Base-by-base conservation (phyloP, 1,140 invertebrate species). In the Acromyrmex charruanus region DNA sequence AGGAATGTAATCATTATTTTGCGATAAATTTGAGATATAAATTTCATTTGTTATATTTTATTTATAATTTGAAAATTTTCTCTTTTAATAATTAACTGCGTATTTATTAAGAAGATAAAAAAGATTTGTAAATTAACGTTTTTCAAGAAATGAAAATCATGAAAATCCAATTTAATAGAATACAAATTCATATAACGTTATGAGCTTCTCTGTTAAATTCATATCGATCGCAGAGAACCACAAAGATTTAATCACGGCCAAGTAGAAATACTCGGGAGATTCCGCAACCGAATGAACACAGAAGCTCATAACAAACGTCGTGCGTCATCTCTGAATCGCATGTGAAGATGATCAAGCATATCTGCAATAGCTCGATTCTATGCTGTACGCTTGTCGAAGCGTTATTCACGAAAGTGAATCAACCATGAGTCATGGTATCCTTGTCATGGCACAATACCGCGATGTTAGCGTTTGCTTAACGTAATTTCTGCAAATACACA, bases 371-470 rank as follows among this genome's bases (percentile, higher is more conserved):
- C 31, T 82, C 53, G 44, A 74, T 72, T 74, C 53, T 61, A 18
- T 21, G 25, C 39, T 18, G 7, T 51, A 39, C 31, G 31, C 49
- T 74, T 84, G 69, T 84, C 69, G 80, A 82, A 51, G 69, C 55
- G 55, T 74, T 31, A 75, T 61, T 49, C 49, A 71, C 53, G 39
- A 75, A 84, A 75, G 39, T 75, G 80, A 84, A 74, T 84, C 80
- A 84, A 74, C 69, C 55, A 16, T 84, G 80, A 84, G 69, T 84
- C 80, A 84, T 51, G 55, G 80, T 74, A 74, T 58, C 16, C 21
- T 44, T 28, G 31, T 84, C 39, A 9, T 14, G 3, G 12, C 25
- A 18, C 31, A 55, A 84, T 35, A 61, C 12, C 6, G 25, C 59
- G 18, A n/a, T 49, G 53, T 66, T 53, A 31, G 25, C 55, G n/a